Evolutionary conservation across 2,797 vertebrate species (phyloP), one percentile per base, ranked within the genome.

Genomic region (Oreortyx pictus): DNA sequence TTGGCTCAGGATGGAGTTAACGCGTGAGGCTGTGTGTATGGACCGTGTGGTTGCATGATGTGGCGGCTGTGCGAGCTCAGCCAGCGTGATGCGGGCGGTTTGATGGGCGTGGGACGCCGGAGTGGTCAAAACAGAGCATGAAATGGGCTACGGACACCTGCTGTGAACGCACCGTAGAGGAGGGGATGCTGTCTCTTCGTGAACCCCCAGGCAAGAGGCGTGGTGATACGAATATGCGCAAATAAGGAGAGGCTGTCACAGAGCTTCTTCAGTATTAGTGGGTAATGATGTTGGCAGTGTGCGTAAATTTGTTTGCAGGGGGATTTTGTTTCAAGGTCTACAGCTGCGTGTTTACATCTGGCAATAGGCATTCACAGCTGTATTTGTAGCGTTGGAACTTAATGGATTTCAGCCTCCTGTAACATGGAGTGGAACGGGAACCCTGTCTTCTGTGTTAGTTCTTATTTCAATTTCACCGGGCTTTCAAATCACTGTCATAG

Each of bases 21-120:
- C 0, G 1, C 12, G 0, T 9, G 1, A 14, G 2, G 20, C 5
- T 14, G 0, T 29, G 44, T 46, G 11, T 8, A 2, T 1, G 29
- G 59, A 19, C 23, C 31, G 0, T 0, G 39, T 1, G 8, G 1
- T 10, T 44, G 52, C 20, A n/a, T 25, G 66, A 6, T 64, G 43
- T 23, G 81, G 60, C 44, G 25, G n/a, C 47, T 44, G 70, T 20
- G 17, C 18, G 12, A 8, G 22, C 17, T 73, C 70, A 73, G 70
- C 49, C 35, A 50, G 33, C 11, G 72, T 6, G 6, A 11, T 4
- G 1, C 17, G 27, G 27, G 50, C 16, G 46, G 7, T 29, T 90
- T 85, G 46, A 13, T 11, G 71, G 33, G 46, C 29, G 15, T 5
- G 12, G 22, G 29, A 75, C 47, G 89, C 31, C 24, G 66, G 31